Base-by-base conservation (phyloP, 2,113 vertebrate genomes). In the Scolopax mira region DNA sequence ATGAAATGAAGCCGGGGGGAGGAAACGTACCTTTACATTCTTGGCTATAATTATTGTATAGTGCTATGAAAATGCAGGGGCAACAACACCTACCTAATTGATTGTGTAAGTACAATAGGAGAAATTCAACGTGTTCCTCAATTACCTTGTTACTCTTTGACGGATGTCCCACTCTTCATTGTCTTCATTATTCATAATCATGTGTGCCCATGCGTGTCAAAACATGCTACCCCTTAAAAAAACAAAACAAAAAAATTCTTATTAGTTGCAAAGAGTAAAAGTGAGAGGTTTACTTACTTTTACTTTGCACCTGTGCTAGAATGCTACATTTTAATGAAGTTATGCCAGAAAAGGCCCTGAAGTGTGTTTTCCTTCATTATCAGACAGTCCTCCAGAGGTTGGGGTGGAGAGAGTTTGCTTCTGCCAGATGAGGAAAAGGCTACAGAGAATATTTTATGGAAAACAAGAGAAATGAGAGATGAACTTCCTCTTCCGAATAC, bases 71-170 rank as follows among this genome's bases (percentile, higher is more conserved):
- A 86, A 88, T 52, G 75, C 60, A 71, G 64, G 64, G 41, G 73
- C 66, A 94, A 52, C 37, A 84, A 31, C 62, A 88, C 65, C 70
- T 84, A 80, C 28, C 85, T 77, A 88, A 89, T 18, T 88, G 87
- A 64, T 67, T 89, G 94, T 81, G 51, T 57, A 94, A 87, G 82
- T 66, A 92, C 4, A 79, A 58, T 28, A 60, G 65, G 42, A 42
- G 83, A 72, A 91, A 79, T 33, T 46, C 39, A 71, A 49, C 41
- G 54, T 31, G 54, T 66, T 79, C 25, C 54, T 81, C 80, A 90
- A 93, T 97, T 95, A 98, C 98, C 98, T 98, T 93, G 94, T 67
- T 82, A 97, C 85, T 97, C 96, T 87, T 61, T 93, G 96, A 94
- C 60, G 54, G n/a, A 88, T 75, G 71, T 90, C 93, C 94, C 95